Conservation (phyloP, 1,140 invertebrate species). For the Leptonema lineaticorne region DNA sequence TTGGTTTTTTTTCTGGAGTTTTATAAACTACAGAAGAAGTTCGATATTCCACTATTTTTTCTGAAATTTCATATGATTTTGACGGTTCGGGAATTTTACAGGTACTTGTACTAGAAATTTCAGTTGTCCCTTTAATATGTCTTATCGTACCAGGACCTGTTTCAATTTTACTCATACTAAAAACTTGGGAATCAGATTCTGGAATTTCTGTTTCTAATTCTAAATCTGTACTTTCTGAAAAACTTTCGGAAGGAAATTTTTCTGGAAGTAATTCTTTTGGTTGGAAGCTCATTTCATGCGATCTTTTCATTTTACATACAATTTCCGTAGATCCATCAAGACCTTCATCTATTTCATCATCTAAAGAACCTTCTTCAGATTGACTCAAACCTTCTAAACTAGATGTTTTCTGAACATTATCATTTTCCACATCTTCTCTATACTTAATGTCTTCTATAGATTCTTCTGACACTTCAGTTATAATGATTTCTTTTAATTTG, state of each 20-base stretch:
- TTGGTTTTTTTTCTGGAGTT: constrained; percentile 39
- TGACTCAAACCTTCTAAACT: constrained; percentile 44
- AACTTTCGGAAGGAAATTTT: constrained; percentile 49
- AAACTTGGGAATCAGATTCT: constrained; percentile 40
- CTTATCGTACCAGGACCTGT: constrained; percentile 35
- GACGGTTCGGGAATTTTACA: constrained; percentile 32
- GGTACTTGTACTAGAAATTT: constrained; percentile 14
- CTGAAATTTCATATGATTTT: constrained; percentile 39
- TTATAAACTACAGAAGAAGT: constrained; percentile 39
- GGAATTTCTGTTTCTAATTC: constrained; percentile 42
- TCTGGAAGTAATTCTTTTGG: constrained; percentile 61
- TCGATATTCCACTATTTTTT: constrained; percentile 38
- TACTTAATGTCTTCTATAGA: constrained; percentile 21
- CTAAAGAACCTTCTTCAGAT: constrained; percentile 55
- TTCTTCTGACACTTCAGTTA: constrained; percentile 42
- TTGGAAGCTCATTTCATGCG: constrained; percentile 87
- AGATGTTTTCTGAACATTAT: constrained; percentile 12
- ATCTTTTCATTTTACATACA: constrained; percentile 77
- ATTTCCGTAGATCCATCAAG: constrained; percentile 48
- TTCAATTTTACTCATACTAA: constrained; percentile 41
- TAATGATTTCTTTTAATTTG: constrained; percentile 44
- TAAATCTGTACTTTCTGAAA: constrained; percentile 50
- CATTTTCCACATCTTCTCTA: constrained; percentile 28
- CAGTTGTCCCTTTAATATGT: constrained; percentile 34
- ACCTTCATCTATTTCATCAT: constrained; percentile 47